Evolutionary conservation across 2,113 vertebrate genomes (phyloP), one percentile per base, ranked within the genome.

Genomic region (Aleadryas rufinucha): DNA sequence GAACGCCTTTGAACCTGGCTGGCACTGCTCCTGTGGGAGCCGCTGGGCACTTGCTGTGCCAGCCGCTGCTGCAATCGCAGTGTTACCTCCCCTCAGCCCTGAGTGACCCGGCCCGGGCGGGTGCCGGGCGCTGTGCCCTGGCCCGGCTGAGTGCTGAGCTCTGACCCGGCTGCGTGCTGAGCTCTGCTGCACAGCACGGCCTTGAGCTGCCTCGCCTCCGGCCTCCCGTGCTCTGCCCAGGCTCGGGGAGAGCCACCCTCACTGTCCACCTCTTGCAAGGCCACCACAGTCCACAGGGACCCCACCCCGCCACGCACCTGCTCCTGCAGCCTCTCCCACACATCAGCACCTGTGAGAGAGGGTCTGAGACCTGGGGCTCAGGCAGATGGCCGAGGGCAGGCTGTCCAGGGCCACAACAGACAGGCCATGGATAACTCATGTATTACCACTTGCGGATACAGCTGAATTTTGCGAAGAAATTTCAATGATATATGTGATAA

Each of bases 81-180:
- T 1, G 2, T 5, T 1, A 0, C 9, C 6, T 1, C 2, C 33
- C 1, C 53, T 5, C 4, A 0, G 24, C 44, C 54, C 37, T 4
- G 33, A 17, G 20, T 8, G 10, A 4, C 18, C 23, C 16, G 4
- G 9, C 30, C 50, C 4, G 0, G 1, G 31, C 2, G 3, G 31
- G 20, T 11, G 10, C 72, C 3, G 2, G 12, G 52, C 0, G 23
- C 14, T 4, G 53, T 2, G 4, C 63, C 9, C 1, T 5, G 5
- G 0, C 6, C 49, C 1, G 33, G 24, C 44, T 3, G 16, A n/a
- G 5, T 0, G 23, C 14, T 4, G 53, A 2, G 4, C 63, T 8
- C 1, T 5, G 5, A 0, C 6, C 49, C 1, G 33, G 24, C 44
- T 3, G 16, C 0, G 33, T 15, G 17, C 63, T n/a, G 31, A 44